phyloP scores from a whole-genome alignment of 2,113 vertebrate species.

The Dromiciops gliroides region DNA sequence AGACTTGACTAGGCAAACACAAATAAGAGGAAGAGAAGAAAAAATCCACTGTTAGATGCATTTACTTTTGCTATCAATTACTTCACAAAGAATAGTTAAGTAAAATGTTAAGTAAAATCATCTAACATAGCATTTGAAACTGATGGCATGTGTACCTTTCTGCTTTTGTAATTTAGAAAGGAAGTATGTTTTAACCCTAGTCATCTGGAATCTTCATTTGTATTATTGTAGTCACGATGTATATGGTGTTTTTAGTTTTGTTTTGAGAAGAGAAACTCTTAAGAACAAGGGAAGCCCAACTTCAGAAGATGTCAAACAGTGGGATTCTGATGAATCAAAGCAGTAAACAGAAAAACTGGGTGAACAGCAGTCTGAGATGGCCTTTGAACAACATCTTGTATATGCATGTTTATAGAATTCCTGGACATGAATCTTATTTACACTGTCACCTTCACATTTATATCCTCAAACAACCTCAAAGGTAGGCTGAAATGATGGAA shows the following conservation, averaged over 20 bases:
- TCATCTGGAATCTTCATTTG: not conserved
- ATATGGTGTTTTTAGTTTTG: not conserved
- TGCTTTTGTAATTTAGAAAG: not conserved
- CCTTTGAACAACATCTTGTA: slow-evolving; percentile 64
- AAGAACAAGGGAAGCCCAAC: not conserved
- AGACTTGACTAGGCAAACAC: not conserved
- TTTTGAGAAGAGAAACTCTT: slow-evolving; percentile 28
- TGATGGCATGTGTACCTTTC: not conserved
- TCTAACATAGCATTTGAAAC: not conserved
- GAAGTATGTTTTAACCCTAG: not conserved
- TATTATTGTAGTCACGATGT: not conserved
- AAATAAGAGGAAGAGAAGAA: not conserved
- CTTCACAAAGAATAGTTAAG: not conserved
- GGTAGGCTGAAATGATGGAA: not conserved
- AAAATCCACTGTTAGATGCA: not conserved
- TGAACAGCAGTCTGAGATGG: too few species aligned
- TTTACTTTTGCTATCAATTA: not conserved
- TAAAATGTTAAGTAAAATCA: not conserved
- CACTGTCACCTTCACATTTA: not conserved
- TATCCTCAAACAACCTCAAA: not conserved
- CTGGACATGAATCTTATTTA: not conserved
- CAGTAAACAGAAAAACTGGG: slow-evolving; percentile 25
- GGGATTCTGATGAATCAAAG: slow-evolving; percentile 18
- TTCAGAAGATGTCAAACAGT: slow-evolving; percentile 31
- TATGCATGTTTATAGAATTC: not conserved